Conservation (phyloP, 1,140 invertebrate genomes). For the Drosophila pseudoobscura region DNA sequence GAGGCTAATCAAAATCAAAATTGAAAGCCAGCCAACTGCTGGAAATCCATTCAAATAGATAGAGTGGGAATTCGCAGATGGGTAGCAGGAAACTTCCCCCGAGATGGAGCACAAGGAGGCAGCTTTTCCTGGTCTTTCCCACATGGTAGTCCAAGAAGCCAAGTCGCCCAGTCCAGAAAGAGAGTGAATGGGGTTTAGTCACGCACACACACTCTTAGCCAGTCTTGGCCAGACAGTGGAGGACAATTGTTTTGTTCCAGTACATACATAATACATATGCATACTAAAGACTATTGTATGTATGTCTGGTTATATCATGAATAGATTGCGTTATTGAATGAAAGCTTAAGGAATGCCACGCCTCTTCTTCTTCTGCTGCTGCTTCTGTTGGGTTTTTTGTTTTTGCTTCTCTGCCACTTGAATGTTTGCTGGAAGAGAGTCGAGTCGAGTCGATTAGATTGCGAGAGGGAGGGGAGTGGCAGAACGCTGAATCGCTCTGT, state of each 20-base stretch:
- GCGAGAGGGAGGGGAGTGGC: not conserved
- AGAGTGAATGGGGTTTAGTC: too few species aligned
- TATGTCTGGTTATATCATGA: slow-evolving; percentile 26
- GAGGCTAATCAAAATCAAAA: slow-evolving; percentile 14
- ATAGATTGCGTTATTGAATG: slow-evolving; percentile 33
- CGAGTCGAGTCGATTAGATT: slow-evolving; percentile 29
- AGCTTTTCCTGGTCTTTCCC: too few species aligned
- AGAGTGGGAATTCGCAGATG: too few species aligned
- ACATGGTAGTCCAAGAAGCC: too few species aligned
- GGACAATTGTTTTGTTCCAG: too few species aligned
- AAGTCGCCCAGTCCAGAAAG: too few species aligned
- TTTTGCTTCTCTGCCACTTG: not conserved
- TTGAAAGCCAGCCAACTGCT: slow-evolving; percentile 1
- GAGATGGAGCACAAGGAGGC: too few species aligned
- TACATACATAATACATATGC: not conserved
- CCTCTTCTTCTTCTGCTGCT: not conserved
- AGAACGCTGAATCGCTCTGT: too few species aligned
- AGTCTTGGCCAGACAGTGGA: not conserved
- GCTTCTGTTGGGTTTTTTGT: too few species aligned
- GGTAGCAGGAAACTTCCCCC: too few species aligned
- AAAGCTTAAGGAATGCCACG: slow-evolving; percentile 1
- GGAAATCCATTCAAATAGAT: too few species aligned
- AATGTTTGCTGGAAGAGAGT: slow-evolving; percentile 17
- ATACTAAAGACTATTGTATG: not conserved
- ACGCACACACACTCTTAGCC: too few species aligned